Evolutionary conservation across 1,140 invertebrate species (phyloP).

Genomic region (Heterodera carotae): DNA sequence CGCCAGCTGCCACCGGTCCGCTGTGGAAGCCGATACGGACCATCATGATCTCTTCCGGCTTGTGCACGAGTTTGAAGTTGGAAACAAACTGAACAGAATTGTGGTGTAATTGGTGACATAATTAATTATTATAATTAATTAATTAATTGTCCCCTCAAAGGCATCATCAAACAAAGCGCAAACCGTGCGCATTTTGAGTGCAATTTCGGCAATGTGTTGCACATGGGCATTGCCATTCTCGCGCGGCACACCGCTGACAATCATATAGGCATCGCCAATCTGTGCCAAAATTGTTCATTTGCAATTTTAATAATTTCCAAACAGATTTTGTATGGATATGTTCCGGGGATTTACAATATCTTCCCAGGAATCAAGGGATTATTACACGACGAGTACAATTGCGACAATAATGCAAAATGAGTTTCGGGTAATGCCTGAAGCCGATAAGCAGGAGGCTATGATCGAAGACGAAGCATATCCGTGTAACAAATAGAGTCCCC

Average conservation of each 20-base stretch:
- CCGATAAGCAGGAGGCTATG: no score
- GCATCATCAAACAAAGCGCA: no score
- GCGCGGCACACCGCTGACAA: constrained; percentile 77
- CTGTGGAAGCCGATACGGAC: constrained; percentile 91
- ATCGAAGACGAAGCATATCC: no score
- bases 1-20: constrained; percentile 82
- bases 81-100: constrained; percentile 75
- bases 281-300: constrained; percentile 3
- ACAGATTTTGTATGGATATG: no score
- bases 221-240: constrained; percentile 75
- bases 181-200: constrained; percentile 74
- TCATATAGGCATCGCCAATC: constrained; percentile 88
- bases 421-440: no score
- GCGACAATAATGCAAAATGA: no score
- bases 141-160: no score
- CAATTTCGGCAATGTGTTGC: constrained; percentile 76
- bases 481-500: no score
- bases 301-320: not conserved
- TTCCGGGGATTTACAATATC: no score
- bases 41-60: constrained; percentile 81
- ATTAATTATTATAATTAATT: not conserved
- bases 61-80: constrained; percentile 86
- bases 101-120: not conserved
- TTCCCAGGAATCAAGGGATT: no score
- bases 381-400: no score